Evolutionary conservation across 2,888 invertebrate genomes (phyloP), one percentile per base, ranked within the genome.

Genomic region (Rhamnusium bicolor): DNA sequence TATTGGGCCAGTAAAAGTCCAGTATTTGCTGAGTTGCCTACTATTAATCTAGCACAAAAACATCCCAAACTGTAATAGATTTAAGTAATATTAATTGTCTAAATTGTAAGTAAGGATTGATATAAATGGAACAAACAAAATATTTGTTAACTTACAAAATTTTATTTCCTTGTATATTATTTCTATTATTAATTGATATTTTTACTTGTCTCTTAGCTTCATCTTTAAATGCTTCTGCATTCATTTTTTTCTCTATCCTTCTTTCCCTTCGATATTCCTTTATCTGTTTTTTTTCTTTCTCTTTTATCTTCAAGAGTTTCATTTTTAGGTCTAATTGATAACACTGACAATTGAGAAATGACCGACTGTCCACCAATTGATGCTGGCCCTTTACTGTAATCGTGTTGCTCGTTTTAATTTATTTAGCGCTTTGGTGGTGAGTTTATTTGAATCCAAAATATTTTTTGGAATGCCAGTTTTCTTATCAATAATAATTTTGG

Each of bases 201-300:
- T 95, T 95, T 84, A 93, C 93, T 84, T 95, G 95, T 2, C 93
- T 89, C 83, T 95, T 94, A 88, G 94, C 94, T 84, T 96, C 96
- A 80, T 96, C 94, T 84, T 94, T 96, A 85, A 97, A 97, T 0
- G 95, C 96, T 40, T 92, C 90, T 10, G 91, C 90, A 84, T 96
- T 97, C 0, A 93, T 92, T 86, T 96, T 97, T 88, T 93, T 93
- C 85, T 97, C 97, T 65, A 92, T 84, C 85, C 96, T 90, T 76
- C 97, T 91, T 84, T 96, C 95, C 88, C 89, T 91, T 81, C 95
- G 91, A 83, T 94, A 95, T 79, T 94, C 94, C 85, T 93, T 95
- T 0, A 97, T 89, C 2, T 93, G 90, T 49, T 92, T 91, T 86
- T n/a, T 98, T 97, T 1, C 97, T 89, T 82, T 93, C 92, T 79